Conservation (phyloP, 2,797 vertebrate species). For the Gadopsis marmoratus region DNA sequence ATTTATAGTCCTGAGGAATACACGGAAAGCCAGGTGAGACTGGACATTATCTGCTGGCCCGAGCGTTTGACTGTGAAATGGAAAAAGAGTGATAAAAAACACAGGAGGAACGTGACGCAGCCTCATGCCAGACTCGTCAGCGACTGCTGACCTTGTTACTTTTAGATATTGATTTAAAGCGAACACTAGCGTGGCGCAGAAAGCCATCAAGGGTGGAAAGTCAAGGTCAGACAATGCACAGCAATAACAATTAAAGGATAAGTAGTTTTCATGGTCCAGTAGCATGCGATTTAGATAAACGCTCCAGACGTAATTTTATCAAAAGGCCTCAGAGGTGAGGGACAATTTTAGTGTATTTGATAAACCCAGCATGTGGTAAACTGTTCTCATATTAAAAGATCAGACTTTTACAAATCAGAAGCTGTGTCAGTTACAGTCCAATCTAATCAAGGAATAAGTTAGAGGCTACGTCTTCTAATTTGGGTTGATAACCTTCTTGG, state of each 20-base stretch:
- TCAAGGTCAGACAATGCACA: constrained; percentile 15
- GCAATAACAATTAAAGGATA: constrained; percentile 46
- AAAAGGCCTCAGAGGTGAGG: constrained; percentile 41
- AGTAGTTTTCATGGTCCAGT: constrained; percentile 38
- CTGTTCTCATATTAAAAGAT: constrained; percentile 55
- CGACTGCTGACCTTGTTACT: constrained; percentile 25
- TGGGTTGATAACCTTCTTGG: constrained; percentile 59
- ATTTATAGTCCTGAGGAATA: constrained; percentile 30
- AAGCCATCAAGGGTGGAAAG: not conserved
- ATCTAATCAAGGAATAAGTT: constrained; percentile 63
- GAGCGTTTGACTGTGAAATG: constrained; percentile 46
- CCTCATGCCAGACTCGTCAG: not conserved
- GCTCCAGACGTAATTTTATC: constrained; percentile 39
- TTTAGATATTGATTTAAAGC: constrained; percentile 18
- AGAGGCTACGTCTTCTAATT: constrained; percentile 51
- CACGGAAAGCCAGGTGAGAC: constrained; percentile 41
- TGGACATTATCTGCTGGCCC: constrained; percentile 12
- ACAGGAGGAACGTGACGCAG: not conserved
- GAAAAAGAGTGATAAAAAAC: constrained; percentile 22
- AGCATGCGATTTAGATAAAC: constrained; percentile 36
- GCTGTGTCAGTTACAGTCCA: constrained; percentile 66
- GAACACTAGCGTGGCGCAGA: not conserved
- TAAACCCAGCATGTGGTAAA: constrained; percentile 45
- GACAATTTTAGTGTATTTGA: constrained; percentile 59
- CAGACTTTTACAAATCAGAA: constrained; percentile 33